These are phyloP conservation scores for Orchesella cincta DNA, from an alignment of 1,140 invertebrate species.

Conservation along the genomic window DNA sequence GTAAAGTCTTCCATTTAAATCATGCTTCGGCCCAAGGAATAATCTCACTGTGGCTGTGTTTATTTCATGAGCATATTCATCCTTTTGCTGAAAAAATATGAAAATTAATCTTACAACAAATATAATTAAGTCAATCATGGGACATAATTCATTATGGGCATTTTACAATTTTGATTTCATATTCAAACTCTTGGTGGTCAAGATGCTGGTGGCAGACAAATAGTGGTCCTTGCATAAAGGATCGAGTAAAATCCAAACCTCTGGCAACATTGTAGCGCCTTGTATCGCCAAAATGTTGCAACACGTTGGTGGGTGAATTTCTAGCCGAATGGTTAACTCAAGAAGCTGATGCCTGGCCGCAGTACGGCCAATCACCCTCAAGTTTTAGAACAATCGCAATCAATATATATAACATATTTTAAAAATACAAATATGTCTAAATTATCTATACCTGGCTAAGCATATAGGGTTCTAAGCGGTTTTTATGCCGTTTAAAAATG, in stretches of 20 bases:
- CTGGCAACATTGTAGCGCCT: slow-evolving; percentile 14
- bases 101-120: too few species aligned
- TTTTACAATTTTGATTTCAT: slow-evolving; percentile 10
- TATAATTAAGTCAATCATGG: too few species aligned
- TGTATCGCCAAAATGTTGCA: not conserved
- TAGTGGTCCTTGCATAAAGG: not conserved
- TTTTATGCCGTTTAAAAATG: slow-evolving; percentile 14
- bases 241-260: slow-evolving; percentile 22
- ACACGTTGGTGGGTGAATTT: not conserved
- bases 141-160: too few species aligned
- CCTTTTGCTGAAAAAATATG: slow-evolving; percentile 7
- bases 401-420: not conserved
- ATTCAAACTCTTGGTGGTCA: slow-evolving; percentile 26
- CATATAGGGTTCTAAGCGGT: not conserved
- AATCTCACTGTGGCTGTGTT: not conserved
- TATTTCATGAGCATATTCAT: not conserved
- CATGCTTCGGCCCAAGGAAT: not conserved
- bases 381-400: not conserved
- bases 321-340: not conserved
- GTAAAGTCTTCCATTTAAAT: not conserved
- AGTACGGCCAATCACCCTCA: slow-evolving; percentile 25
- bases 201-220: slow-evolving; percentile 1
- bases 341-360: not conserved
- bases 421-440: not conserved
- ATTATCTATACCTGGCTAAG: not conserved